Conservation (phyloP, 2,113 vertebrate species). For the Mystacornis crossleyi region DNA sequence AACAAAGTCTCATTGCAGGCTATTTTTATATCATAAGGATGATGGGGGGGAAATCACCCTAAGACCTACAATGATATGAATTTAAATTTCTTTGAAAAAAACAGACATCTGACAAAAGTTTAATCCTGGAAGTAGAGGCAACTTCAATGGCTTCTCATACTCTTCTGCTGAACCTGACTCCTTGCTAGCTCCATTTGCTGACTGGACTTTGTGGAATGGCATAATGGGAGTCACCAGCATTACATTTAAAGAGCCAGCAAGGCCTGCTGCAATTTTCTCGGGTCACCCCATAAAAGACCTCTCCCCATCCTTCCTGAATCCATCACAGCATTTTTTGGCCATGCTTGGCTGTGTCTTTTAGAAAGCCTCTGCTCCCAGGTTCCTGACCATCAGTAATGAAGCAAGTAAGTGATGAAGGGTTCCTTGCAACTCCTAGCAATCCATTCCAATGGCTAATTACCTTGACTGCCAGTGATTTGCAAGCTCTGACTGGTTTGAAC, state of each 20-base stretch:
- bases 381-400: not conserved
- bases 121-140: not conserved
- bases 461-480: not conserved
- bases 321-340: not conserved
- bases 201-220: not conserved
- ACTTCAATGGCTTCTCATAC: not conserved
- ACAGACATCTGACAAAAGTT: not conserved
- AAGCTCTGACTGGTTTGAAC: not conserved
- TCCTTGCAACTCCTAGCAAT: not conserved
- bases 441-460: not conserved
- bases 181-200: not conserved
- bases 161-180: not conserved
- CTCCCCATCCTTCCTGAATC: not conserved
- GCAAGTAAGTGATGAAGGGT: not conserved
- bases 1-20: constrained; percentile 33
- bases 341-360: not conserved
- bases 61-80: not conserved
- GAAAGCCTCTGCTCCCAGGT: not conserved
- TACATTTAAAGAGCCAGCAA: not conserved
- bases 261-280: not conserved
- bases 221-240: not conserved
- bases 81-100: not conserved
- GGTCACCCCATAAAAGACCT: fast-evolving
- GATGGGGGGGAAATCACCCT: fast-evolving
- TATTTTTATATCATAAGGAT: not conserved